A percentile compares a stretch with the other conserved stretches of the same genome.
These are phyloP conservation scores for Gracilinanus agilis DNA, from an alignment of 2,113 vertebrate species.

Conservation along the genomic window DNA sequence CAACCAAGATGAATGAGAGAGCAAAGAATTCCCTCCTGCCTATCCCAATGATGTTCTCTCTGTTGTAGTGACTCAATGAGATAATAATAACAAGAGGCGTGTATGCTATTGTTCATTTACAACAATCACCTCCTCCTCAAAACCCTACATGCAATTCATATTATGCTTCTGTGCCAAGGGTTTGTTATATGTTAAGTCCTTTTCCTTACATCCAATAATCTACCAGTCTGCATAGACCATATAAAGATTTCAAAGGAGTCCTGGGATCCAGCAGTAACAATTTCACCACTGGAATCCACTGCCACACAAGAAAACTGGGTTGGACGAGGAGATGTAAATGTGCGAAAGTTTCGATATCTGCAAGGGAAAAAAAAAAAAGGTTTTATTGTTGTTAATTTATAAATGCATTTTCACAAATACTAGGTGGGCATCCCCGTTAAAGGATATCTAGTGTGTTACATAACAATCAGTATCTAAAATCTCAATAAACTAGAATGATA, in stretches of 20 bases:
- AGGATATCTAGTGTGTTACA: not conserved
- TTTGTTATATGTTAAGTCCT: not conserved
- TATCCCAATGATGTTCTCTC: not conserved
- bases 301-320: conserved; percentile 95
- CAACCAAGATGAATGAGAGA: not conserved
- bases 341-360: conserved; percentile 98
- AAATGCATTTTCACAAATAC: not conserved
- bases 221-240: conserved; percentile 98
- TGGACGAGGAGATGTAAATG: conserved; percentile 94
- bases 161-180: not conserved
- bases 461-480: not conserved
- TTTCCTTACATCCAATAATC: conserved; percentile 92
- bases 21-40: not conserved
- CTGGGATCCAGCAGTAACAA: conserved; percentile 95
- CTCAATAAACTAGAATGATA: not conserved
- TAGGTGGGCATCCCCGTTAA: accelerated
- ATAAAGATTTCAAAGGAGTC: conserved; percentile 98
- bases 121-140: not conserved
- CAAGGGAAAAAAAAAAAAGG: not conserved
- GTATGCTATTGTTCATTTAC: not conserved
- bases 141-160: not conserved
- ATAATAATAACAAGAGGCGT: not conserved
- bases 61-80: not conserved
- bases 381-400: conserved; percentile 32
- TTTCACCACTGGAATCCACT: conserved; percentile 93